These are phyloP conservation scores for Salvelinus fontinalis DNA, from an alignment of 2,113 vertebrate genomes.

Conservation along the genomic window DNA sequence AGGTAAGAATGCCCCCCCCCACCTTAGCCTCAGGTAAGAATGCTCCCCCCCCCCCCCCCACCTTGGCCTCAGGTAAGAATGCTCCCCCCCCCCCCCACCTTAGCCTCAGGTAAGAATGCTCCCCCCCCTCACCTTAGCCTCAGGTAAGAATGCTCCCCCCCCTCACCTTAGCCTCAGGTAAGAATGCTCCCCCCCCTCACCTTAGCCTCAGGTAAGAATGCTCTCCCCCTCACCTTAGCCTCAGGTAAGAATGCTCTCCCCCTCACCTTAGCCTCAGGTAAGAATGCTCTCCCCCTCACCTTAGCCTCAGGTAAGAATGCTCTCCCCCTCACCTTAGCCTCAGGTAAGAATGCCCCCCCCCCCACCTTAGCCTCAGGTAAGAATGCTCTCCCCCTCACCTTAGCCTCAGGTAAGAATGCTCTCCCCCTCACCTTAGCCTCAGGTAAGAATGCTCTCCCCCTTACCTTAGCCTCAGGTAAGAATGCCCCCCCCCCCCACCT, in stretches of 20 bases:
- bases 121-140: background rate
- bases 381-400: too few species aligned
- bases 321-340: conserved; percentile 19
- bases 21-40: background rate
- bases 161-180: background rate
- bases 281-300: background rate
- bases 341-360: background rate
- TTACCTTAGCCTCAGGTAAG: background rate
- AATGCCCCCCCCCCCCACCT: background rate
- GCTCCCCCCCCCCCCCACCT: too few species aligned
- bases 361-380: too few species aligned
- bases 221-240: background rate
- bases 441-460: too few species aligned
- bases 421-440: background rate
- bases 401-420: background rate
- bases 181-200: conserved; percentile 23
- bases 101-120: background rate
- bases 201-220: conserved; percentile 8
- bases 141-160: background rate
- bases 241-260: background rate
- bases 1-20: background rate
- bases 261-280: too few species aligned
- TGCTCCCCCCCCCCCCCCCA: conserved; percentile 28
- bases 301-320: conserved; percentile 12
- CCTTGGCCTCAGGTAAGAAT: conserved; percentile 9